These are phyloP conservation scores for Onychorhynchus coronatus DNA, from an alignment of 2,113 vertebrate species.

Conservation along the genomic window DNA sequence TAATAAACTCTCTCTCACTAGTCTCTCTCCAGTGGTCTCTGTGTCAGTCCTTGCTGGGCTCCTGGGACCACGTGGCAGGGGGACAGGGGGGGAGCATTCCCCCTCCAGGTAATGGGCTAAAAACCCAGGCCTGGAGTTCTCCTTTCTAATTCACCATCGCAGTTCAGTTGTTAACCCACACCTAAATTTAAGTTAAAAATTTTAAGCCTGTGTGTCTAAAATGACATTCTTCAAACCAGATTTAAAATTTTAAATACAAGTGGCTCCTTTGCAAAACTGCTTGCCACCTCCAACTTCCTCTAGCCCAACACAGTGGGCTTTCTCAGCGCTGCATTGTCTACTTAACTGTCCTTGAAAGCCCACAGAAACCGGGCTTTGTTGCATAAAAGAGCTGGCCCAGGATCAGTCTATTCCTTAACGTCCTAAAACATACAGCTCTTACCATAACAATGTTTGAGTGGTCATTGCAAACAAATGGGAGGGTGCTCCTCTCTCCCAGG, in stretches of 20 bases:
- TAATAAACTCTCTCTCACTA: no score
- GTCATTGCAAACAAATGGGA: not conserved
- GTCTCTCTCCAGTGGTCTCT: no score
- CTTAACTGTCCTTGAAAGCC: not conserved
- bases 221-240: not conserved
- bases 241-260: not conserved
- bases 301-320: not conserved
- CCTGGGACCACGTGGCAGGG: no score
- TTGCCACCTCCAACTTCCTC: not conserved
- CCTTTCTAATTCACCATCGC: no score
- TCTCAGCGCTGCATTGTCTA: not conserved
- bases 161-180: not conserved
- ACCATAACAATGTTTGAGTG: not conserved
- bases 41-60: no score
- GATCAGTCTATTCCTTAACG: not conserved
- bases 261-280: not conserved
- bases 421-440: not conserved
- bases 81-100: no score
- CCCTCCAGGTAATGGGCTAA: no score
- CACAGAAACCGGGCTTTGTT: not conserved
- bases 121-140: no score
- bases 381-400: not conserved
- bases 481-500: not conserved
- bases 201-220: not conserved
- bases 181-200: not conserved